phyloP scores from a whole-genome alignment of 2,888 invertebrate genomes.

The Acanthosoma haemorrhoidale region DNA sequence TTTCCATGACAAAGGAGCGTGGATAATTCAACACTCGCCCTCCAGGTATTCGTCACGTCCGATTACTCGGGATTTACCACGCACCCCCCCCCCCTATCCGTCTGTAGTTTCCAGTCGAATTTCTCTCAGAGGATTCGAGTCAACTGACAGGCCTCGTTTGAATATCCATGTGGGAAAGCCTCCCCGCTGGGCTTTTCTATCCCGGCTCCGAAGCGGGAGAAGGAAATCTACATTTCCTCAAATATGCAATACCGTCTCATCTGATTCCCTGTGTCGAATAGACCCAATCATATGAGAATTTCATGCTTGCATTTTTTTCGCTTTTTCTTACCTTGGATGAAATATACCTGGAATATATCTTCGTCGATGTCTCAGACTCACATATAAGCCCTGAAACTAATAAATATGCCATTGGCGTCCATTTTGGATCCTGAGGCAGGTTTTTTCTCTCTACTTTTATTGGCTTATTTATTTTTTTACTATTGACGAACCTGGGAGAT shows the following conservation, averaged over 20 bases:
- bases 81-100: not conserved
- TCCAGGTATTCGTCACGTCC: slow-evolving; percentile 18
- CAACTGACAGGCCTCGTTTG: slow-evolving; percentile 9
- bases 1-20: slow-evolving; percentile 21
- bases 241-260: slow-evolving; percentile 1
- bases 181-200: not conserved
- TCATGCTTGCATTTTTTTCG: not conserved
- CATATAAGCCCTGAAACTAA: too few species aligned
- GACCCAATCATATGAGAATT: not conserved
- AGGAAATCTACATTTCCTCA: not conserved
- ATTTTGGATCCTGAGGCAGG: too few species aligned
- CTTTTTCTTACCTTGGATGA: not conserved
- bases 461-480: too few species aligned
- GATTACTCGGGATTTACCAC: slow-evolving; percentile 16
- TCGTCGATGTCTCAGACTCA: too few species aligned
- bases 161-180: slow-evolving; percentile 13
- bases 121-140: not conserved
- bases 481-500: too few species aligned
- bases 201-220: not conserved
- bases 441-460: too few species aligned
- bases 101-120: not conserved
- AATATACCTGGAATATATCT: not conserved
- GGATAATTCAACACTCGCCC: not conserved
- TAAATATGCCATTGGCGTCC: too few species aligned
- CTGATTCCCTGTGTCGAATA: slow-evolving; percentile 5